Evolutionary conservation across 2,888 invertebrate species (phyloP), one percentile per base, ranked within the genome.

Genomic region (Alcis repandata): DNA sequence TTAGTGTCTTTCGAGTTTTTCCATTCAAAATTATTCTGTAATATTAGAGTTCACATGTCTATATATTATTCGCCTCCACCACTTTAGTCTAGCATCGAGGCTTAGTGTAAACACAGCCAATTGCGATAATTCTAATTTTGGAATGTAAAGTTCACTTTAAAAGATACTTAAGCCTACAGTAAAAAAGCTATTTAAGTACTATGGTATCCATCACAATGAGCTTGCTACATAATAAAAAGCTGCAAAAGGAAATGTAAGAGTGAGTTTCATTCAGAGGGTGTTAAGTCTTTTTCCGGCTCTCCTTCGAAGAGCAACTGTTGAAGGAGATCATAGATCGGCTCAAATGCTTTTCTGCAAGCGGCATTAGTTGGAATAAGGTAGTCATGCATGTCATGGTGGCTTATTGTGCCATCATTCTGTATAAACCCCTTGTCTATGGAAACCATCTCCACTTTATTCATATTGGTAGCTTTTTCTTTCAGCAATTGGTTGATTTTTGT

Each of bases 361-460:
- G 96, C 95, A 88, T 97, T 97, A 1, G 98, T 98, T 66, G 98
- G 94, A 82, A 98, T 96, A 54, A 98, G 95, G 88, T 98, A 98
- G 89, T 98, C 98, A 83, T 97, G 96, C 97, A 98, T 97, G 84
- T 98, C 98, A 80, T 96, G 96, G 82, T 97, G 97, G 83, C 97
- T 97, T 65, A 98, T 98, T 48, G 95, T 95, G 2, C 97, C 97
- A 90, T 97, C 97, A 51, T 94, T 94, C 86, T 97, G 96, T 60
- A 97, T 93, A 73, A 97, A 95, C 51, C 96, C 96, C 80, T 97
- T 96, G 80, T 97, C 97, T 78, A 97, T 96, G 70, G 94, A 91
- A 45, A 98, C 96, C 80, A 96, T 95, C 91, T 97, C 97, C 59
- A 97, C 96, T 85, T 96, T 96, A 70, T 95, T 91, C 77, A 96